Evolutionary conservation across 1,140 invertebrate species (phyloP).

Genomic region (Brachionus rotundiformis): DNA sequence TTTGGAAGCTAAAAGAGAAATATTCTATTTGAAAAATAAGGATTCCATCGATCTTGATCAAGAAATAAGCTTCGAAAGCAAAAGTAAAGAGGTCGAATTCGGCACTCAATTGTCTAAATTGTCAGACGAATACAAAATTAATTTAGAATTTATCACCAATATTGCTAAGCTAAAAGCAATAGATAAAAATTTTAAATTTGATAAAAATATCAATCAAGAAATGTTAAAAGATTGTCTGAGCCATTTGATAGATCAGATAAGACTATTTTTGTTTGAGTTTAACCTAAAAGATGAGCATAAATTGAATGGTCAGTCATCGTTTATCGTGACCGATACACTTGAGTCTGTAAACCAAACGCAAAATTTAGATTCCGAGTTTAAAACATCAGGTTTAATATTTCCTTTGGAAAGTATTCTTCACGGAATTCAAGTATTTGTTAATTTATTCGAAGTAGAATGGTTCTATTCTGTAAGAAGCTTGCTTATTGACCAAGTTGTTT

Average conservation of each 20-base stretch:
- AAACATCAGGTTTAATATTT: not conserved
- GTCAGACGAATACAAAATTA: slow-evolving; percentile 4
- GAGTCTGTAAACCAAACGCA: not conserved
- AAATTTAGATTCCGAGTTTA: not conserved
- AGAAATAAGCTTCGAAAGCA: not conserved
- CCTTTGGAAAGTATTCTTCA: slow-evolving; percentile 40
- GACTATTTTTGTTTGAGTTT: not conserved
- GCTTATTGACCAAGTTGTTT: slow-evolving; percentile 24
- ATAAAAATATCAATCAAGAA: slow-evolving; percentile 5
- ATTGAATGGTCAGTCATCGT: not conserved
- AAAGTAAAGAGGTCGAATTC: not conserved
- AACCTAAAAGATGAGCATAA: not conserved
- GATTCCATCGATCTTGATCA: not conserved
- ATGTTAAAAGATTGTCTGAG: not conserved
- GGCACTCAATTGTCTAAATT: not conserved
- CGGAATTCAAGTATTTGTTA: slow-evolving; percentile 17
- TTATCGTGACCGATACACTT: slow-evolving; percentile 10
- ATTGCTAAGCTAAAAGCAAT: slow-evolving; percentile 32
- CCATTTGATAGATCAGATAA: not conserved
- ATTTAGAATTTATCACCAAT: slow-evolving; percentile 45
- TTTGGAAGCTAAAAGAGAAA: slow-evolving; percentile 38
- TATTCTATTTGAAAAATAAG: not conserved
- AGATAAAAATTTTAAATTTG: slow-evolving; percentile 19
- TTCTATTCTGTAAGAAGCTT: slow-evolving; percentile 23
- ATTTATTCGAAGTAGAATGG: slow-evolving; percentile 44